A percentile compares a stretch with the other conserved stretches of the same genome.
Conservation (phyloP, 2,113 vertebrate species). For the Anhinga anhinga region DNA sequence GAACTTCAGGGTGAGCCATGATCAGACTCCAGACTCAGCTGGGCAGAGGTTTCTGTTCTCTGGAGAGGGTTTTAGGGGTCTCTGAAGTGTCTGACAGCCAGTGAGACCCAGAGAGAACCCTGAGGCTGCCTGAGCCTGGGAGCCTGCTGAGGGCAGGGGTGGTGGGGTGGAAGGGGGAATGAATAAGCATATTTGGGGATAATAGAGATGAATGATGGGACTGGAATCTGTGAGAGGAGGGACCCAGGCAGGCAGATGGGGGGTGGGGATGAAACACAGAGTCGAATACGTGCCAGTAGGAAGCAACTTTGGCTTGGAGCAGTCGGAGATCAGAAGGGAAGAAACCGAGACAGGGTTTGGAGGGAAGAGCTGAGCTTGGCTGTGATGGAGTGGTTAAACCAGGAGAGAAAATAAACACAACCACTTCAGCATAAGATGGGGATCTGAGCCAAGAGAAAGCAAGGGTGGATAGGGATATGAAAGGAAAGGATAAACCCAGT, state of each 20-base stretch:
- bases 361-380: neutral
- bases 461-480: neutral
- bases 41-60: neutral
- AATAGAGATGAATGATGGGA: neutral
- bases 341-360: rapidly evolving
- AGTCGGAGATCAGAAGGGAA: neutral
- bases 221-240: neutral
- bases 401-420: neutral
- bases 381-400: neutral
- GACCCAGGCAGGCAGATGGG: too few species aligned
- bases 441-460: neutral
- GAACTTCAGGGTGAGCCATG: slow-evolving; percentile 61
- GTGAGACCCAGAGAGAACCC: neutral
- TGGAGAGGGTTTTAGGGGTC: neutral
- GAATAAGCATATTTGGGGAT: neutral
- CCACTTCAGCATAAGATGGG: neutral
- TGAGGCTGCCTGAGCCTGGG: neutral
- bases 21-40: rapidly evolving
- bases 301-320: neutral
- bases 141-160: neutral
- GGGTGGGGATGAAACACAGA: too few species aligned
- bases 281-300: rapidly evolving
- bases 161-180: too few species aligned
- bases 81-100: neutral
- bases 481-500: neutral